Base-by-base conservation (phyloP, 2,888 invertebrate genomes). In the Phytoseiulus persimilis region DNA sequence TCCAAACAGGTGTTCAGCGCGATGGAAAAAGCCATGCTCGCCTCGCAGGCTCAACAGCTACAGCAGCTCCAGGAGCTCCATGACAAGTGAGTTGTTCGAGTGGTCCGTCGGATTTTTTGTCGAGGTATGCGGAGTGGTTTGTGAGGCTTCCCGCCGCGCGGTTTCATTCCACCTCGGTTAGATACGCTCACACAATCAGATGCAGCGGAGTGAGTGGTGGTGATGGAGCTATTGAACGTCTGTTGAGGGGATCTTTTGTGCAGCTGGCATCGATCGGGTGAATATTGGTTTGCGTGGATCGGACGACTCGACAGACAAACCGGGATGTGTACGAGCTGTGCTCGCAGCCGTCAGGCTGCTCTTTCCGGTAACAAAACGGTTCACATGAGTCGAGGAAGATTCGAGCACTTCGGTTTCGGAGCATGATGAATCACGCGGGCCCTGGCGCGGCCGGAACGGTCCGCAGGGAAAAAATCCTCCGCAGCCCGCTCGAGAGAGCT, bases 31-130 rank as follows among this genome's bases (percentile, higher is more conserved):
- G 95, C 95, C 89, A 94, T 97, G 93, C 94, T 95, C 91, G 93
- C 94, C 90, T 96, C 96, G 33, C 97, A 97, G 92, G 94, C 95
- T 83, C 95, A 95, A 91, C 97, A 97, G 93, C 94, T 96, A 93
- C 96, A 97, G 92, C 94, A 95, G 90, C 94, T 97, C 83, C 92
- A 94, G 92, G 93, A 94, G 5, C 94, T 95, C 90, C 93, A 95
- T 91, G 95, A 96, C 91, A 94, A 95, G 91, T 95, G 95, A 91
- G 95, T 95, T n/a, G 2, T 65, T 65, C 65, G 65, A 65, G 18
- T 23, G 11, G 18, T 28, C 65, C 14, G 65, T 2, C 65, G 18
- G 2, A 31, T 32, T 89, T 32, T 90, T n/a, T 18, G 45, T 89
- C 83, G n/a, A 32, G 28, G n/a, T 46, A 87, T 87, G 6, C 33